Evolutionary conservation across 2,797 vertebrate genomes (phyloP), one percentile per base, ranked within the genome.

Genomic region (Microcaecilia unicolor): DNA sequence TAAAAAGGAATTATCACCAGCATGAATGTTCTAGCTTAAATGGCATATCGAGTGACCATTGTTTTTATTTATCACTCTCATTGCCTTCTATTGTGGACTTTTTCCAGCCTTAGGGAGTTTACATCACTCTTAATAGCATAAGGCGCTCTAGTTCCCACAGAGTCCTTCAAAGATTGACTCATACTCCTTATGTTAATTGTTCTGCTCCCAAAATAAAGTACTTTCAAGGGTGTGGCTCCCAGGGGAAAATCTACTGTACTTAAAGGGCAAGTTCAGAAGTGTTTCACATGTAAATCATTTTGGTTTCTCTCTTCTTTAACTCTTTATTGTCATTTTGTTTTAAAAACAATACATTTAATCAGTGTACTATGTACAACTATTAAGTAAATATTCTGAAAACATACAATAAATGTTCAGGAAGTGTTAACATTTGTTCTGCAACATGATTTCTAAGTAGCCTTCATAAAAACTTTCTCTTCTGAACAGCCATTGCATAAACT

Each of bases 141-240:
- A 83, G 68, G 67, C 74, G 80, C 66, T 74, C 73, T 64, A 41
- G 81, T 90, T 93, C 87, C 85, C 87, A 91, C 87, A 88, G 80
- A 80, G 72, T 70, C 62, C 74, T 86, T 84, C 76, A 83, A 67
- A 67, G 75, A 67, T 81, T 85, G 76, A 89, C 82, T 85, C 86
- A 86, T 78, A 76, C 59, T 76, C 71, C n/a, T n/a, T 72, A 79
- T 78, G 76, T 87, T 86, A 80, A 85, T 88, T 86, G 72, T 83
- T 86, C 70, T 71, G 64, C 76, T 85, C 85, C 81, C 75, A 85
- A 86, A 86, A 86, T 85, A 76, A 71, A 75, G 76, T 70, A 71
- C 56, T 83, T 75, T 67, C 31, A 88, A 41, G 89, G 86, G 83
- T 55, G 49, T 82, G 84, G 78, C 67, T 64, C 55, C 13, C 12